Evolutionary conservation across 1,140 invertebrate species (phyloP), one percentile per base, ranked within the genome.

Genomic region (Cherax quadricarinatus): DNA sequence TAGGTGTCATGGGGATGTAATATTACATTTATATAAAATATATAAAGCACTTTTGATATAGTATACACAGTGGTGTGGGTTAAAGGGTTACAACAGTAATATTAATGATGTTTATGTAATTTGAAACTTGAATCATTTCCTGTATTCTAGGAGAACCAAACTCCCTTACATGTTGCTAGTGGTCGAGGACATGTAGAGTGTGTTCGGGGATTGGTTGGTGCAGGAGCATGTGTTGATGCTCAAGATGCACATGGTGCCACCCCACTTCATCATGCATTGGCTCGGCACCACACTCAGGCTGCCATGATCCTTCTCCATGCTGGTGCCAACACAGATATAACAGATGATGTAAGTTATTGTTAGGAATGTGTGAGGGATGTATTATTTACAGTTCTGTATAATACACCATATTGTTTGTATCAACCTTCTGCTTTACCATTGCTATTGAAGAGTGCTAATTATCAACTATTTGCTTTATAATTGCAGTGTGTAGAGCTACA

Each of bases 321-420:
- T 94, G 97, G 97, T 93, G 97, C 97, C 94, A 96, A 97, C 94
- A 96, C 97, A 94, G 97, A 97, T 94, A 94, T 96, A 79, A 95
- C 96, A 94, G 97, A 97, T 95, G 96, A 95, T 94, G 97, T 97
- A 95, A 94, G 94, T 94, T 81, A 24, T 79, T 41, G 30, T 41
- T 41, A 41, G 62, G 16, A 89, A 7, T 21, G 21, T 49, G 24
- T 1, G 24, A 53, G 30, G 30, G 30, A 41, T 41, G 30, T 41
- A 41, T 41, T 41, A 14, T 14, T 86, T 86, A 2, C 30, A 60
- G 3, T 0, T 86, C 21, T 73, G 1, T 9, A 14, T 14, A 41
- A 41, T 41, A 41, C 30, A 41, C 2, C 30, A 41, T 41, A 41
- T 1, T 41, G 30, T 2, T 41, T 41, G 30, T 41, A 41, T 41